phyloP scores from a whole-genome alignment of 2,113 vertebrate species.

The Phycodurus eques region DNA sequence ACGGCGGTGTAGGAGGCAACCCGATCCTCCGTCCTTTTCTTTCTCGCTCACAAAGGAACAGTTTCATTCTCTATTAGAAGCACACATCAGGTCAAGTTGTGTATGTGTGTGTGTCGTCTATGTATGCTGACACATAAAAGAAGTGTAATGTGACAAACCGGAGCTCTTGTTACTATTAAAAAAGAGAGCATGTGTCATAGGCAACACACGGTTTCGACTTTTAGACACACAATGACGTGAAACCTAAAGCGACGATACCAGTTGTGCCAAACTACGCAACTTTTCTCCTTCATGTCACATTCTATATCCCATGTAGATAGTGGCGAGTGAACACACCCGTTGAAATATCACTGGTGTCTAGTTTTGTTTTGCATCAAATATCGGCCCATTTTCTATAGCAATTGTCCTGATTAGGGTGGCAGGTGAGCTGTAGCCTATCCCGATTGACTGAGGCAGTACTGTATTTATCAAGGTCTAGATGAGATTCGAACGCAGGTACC shows the following conservation, averaged over 20 bases:
- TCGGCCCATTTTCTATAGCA: neutral
- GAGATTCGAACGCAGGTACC: no score
- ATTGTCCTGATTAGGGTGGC: neutral
- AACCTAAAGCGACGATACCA: neutral
- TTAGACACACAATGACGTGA: conserved; percentile 11
- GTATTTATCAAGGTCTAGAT: no score
- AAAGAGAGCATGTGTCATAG: conserved; percentile 20
- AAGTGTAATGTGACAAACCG: conserved; percentile 18
- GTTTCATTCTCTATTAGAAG: conserved; percentile 64
- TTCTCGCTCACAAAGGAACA: conserved; percentile 65
- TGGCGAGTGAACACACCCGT: neutral
- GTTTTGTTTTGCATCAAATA: neutral
- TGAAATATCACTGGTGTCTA: neutral
- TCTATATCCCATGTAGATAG: neutral
- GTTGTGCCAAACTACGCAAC: neutral
- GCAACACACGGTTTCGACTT: conserved; percentile 12
- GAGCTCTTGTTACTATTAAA: conserved; percentile 37
- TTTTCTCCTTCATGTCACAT: neutral
- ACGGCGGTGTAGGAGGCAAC: conserved; percentile 69
- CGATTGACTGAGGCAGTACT: no score
- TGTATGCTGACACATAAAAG: conserved; percentile 24
- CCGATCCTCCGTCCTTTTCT: conserved; percentile 68
- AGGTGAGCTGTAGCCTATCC: neutral
- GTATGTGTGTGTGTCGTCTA: conserved; percentile 12
- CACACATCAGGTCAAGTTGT: conserved; percentile 60